Conservation (phyloP, 2,888 invertebrate genomes). For the Limnephilus lunatus region DNA sequence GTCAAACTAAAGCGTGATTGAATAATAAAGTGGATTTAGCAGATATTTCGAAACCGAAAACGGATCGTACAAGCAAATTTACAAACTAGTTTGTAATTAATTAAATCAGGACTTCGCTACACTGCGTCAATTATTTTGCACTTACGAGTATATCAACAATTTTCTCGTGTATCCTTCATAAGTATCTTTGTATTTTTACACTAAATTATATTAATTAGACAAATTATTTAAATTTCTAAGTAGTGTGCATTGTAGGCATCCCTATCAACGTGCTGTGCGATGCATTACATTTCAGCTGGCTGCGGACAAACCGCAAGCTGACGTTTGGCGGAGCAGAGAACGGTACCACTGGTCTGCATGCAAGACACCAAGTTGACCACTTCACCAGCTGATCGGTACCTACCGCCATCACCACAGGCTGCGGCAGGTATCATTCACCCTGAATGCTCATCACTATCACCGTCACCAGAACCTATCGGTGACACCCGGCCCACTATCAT, state of each 20-base stretch:
- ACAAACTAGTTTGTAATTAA: too few species aligned
- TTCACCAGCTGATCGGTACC: not conserved
- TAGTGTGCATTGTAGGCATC: not conserved
- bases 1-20: too few species aligned
- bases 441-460: not conserved
- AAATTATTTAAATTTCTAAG: too few species aligned
- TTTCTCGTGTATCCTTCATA: too few species aligned
- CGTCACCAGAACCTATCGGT: not conserved
- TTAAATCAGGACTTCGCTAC: too few species aligned
- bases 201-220: too few species aligned
- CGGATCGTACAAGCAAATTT: too few species aligned
- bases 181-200: too few species aligned
- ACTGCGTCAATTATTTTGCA: too few species aligned
- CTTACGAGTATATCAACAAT: too few species aligned
- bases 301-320: conserved; percentile 27
- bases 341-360: conserved; percentile 9
- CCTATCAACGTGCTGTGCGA: not conserved
- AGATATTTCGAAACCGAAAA: too few species aligned
- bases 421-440: conserved; percentile 9
- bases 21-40: too few species aligned
- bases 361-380: not conserved
- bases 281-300: conserved; percentile 41
- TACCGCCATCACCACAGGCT: not conserved
- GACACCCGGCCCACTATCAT: conserved; percentile 3
- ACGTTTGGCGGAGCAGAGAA: conserved; percentile 18